Conservation (phyloP, 37 sponge, comb jelly and placozoan species). For the Chondrosia reniformis region DNA sequence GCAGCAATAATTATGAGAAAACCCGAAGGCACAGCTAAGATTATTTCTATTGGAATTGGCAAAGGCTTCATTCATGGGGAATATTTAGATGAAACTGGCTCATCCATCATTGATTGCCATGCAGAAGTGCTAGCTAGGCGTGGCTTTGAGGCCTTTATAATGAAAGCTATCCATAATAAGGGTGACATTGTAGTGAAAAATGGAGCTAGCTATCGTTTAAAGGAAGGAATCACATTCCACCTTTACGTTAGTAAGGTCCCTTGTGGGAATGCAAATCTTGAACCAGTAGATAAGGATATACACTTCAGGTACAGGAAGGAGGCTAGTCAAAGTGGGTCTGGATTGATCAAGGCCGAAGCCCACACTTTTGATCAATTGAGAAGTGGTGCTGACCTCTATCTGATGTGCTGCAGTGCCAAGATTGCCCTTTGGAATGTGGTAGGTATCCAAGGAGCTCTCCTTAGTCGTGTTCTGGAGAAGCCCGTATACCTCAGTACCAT, state of each 20-base stretch:
- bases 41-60: background rate
- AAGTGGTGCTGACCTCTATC: background rate
- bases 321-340: background rate
- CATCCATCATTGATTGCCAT: background rate
- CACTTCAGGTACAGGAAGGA: background rate
- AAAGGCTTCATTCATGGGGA: background rate
- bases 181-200: background rate
- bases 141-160: background rate
- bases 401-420: constrained; percentile 17
- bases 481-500: constrained; percentile 6
- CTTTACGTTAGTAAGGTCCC: constrained; percentile 1
- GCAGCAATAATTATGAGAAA: background rate
- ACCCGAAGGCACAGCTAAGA: background rate
- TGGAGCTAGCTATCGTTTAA: background rate
- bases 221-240: background rate
- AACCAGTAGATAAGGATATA: background rate
- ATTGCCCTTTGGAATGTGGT: constrained; percentile 18
- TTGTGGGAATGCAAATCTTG: constrained; percentile 2
- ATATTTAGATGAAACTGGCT: background rate
- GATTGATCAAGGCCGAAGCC: background rate
- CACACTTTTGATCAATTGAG: too few species aligned
- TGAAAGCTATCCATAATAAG: background rate
- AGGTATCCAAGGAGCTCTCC: background rate
- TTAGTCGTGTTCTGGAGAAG: background rate
- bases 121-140: background rate